phyloP scores from a whole-genome alignment of 2,888 invertebrate species.

The Monochamus alternatus region DNA sequence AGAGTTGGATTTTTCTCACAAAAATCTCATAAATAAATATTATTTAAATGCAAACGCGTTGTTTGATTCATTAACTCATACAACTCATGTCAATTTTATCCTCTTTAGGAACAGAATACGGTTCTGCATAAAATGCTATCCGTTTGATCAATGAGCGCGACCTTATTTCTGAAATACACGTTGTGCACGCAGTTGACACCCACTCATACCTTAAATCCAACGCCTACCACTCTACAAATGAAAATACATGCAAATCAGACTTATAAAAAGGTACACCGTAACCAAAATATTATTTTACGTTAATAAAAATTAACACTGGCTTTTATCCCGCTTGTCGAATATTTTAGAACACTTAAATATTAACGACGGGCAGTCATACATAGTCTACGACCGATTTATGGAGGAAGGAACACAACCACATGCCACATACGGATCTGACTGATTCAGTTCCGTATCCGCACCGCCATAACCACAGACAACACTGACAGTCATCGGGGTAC shows the following conservation, averaged over 20 bases:
- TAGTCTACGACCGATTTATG: neutral
- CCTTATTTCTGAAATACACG: neutral
- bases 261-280: neutral
- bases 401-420: neutral
- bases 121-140: too few relatives aligned
- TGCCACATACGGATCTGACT: neutral
- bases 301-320: neutral
- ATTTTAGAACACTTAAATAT: neutral
- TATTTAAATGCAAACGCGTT: too few relatives aligned
- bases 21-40: too few relatives aligned
- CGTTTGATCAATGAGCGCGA: neutral
- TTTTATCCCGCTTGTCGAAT: neutral
- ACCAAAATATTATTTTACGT: neutral
- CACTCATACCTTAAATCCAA: neutral
- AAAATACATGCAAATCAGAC: neutral
- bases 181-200: neutral
- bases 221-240: neutral
- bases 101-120: too few relatives aligned
- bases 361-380: neutral
- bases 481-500: conserved; percentile 57
- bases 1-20: too few relatives aligned
- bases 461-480: conserved; percentile 68
- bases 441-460: conserved; percentile 23
- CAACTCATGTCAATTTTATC: too few relatives aligned
- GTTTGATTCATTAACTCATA: too few relatives aligned